Base-by-base conservation (phyloP, 2,113 vertebrate genomes). In the Austrofundulus limnaeus region DNA sequence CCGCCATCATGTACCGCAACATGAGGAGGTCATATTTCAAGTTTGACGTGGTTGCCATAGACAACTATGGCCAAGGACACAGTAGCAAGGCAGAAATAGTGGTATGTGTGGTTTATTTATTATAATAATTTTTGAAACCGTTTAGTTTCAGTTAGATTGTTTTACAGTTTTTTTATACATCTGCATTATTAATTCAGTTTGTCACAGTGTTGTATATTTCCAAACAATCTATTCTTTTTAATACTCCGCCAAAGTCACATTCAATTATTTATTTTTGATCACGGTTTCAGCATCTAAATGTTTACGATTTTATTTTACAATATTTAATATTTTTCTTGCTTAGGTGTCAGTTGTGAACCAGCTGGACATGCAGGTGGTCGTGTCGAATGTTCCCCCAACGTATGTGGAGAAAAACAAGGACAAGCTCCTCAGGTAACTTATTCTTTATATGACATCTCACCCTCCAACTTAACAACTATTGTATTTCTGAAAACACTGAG, bases 321-420 rank as follows among this genome's bases (percentile, higher is more conserved):
- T 31, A 17, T 70, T 51, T 55, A 46, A 48, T 2, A 46, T 20
- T 82, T 56, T 6, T 73, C 9, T 77, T 89, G 77, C 62, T 4
- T 75, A 99, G 97, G 94, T 99, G 54, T 98, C 97, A 1, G 97
- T 99, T 48, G 97, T 98, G 84, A 99, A 99, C 88, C 96, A 96
- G 87, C 78, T 99, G 88, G 97, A 99, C 84, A 99, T 98, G 97
- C 97, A 99, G 82, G 96, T 99, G 82, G 94, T 99, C 5, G 97
- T 99, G 59, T 98, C 95, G 21, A 98, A 98, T 1, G 95, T 99
- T 25, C 94, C 96, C 45, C 96, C 97, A 12, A 98, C 96, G 0
- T 91, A 95, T 9, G 95, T 99, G 89, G 97, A 99, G 66, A 94
- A 97, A 86, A 96, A 95, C 90, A 98, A 98, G 84, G 94, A 96